These are phyloP conservation scores for Caenorhabditis japonica DNA, from an alignment of 2,888 invertebrate species.

Conservation along the genomic window DNA sequence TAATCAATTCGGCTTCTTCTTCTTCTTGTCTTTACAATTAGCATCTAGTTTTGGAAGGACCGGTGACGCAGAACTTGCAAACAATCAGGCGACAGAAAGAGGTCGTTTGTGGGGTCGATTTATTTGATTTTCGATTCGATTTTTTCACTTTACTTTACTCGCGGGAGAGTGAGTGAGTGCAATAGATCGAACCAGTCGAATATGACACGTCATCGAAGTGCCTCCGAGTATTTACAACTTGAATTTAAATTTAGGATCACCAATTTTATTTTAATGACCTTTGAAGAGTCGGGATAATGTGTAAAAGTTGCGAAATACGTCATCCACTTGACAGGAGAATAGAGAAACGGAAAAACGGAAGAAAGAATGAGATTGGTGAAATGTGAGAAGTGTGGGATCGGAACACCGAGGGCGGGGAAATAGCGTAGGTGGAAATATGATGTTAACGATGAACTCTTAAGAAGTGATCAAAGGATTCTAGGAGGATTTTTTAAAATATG, in stretches of 20 bases:
- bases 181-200: conserved; percentile 11
- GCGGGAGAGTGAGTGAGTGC: conserved; percentile 19
- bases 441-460: too few relatives aligned
- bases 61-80: conserved; percentile 44
- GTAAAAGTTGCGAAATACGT: conserved; percentile 2
- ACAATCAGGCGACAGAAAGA: conserved; percentile 28
- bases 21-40: conserved; percentile 12
- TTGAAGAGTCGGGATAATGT: conserved; percentile 2
- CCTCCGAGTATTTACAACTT: too few relatives aligned
- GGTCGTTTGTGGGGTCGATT: conserved; percentile 47
- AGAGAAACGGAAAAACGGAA: too few relatives aligned
- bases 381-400: too few relatives aligned
- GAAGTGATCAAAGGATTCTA: too few relatives aligned
- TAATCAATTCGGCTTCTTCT: conserved; percentile 44
- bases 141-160: conserved; percentile 16
- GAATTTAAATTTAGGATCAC: not conserved
- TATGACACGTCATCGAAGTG: conserved; percentile 11
- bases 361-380: too few relatives aligned
- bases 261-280: conserved; percentile 13
- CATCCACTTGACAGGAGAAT: too few relatives aligned
- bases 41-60: conserved; percentile 34
- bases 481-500: too few relatives aligned
- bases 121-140: conserved; percentile 48
- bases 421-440: too few relatives aligned
- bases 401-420: too few relatives aligned